Percentiles rank a stretch among this genome's conserved stretches.
Conservation (phyloP, 2,113 vertebrate genomes). For the Amblyopsis rosae region DNA sequence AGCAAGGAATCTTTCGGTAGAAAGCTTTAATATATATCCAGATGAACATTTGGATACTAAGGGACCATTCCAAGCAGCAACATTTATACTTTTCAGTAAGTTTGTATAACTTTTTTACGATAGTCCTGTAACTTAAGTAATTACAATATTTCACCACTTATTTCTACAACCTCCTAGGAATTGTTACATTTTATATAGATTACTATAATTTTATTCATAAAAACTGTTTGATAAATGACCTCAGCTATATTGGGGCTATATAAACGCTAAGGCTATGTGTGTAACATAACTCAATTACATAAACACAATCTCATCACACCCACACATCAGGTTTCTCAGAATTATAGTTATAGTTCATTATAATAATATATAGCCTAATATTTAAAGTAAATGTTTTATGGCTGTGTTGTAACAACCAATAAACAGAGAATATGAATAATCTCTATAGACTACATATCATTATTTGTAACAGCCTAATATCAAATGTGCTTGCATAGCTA, state of each 20-base stretch:
- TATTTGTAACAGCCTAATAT: too few relatives aligned
- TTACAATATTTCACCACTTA: background rate
- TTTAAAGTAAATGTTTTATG: too few relatives aligned
- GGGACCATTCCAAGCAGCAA: constrained; percentile 38
- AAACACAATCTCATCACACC: background rate
- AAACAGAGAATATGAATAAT: too few relatives aligned
- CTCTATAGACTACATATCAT: too few relatives aligned
- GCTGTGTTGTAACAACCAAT: background rate
- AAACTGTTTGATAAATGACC: too few relatives aligned
- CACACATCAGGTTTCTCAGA: background rate
- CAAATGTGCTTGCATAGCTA: too few relatives aligned
- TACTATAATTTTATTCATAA: background rate
- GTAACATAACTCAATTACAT: too few relatives aligned
- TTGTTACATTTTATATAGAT: background rate
- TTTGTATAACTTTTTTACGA: constrained; percentile 22
- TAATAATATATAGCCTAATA: too few relatives aligned
- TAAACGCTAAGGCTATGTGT: too few relatives aligned
- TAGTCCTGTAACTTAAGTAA: background rate
- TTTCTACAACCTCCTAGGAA: background rate
- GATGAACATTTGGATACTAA: constrained; percentile 53
- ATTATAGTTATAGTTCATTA: too few relatives aligned
- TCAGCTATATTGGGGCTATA: too few relatives aligned
- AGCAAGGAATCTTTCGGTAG: background rate
- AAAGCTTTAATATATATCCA: constrained; percentile 16
- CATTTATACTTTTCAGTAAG: constrained; percentile 64